Evolutionary conservation across 2,797 vertebrate genomes (phyloP), one percentile per base, ranked within the genome.

Genomic region (Hozukius guyotensis): DNA sequence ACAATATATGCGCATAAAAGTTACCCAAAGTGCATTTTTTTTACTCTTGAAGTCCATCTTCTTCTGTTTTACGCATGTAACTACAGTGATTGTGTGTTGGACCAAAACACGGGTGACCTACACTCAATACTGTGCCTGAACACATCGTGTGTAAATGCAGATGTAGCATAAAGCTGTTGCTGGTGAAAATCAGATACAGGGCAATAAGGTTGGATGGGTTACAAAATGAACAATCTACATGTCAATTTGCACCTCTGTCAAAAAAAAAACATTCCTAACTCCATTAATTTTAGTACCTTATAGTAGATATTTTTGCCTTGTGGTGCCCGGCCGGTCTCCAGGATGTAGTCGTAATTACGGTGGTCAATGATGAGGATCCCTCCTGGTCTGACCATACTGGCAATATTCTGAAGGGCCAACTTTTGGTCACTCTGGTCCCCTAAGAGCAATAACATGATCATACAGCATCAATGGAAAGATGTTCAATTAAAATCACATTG

Each of bases 251-350:
- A 49, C 2, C 22, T 8, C 20, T 53, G 2, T 4, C 20, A n/a
- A 20, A 18, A 66, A 1, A 32, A 7, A 49, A 0, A 1, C 13
- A 4, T 18, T 31, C 6, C 1, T 10, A 53, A 32, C 32, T 38
- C 20, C 25, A 6, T 42, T 8, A 20, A 6, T 1, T 18, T 38
- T 2, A 7, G 12, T 89, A 99, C 98, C 98, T 99, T 98, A 69
- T 99, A 99, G 94, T 99, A 99, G 91, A 99, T 99, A 85, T 99
- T 99, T 93, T 99, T 99, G 57, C 99, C 99, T 1, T 97, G 95
- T 0, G 99, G 99, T 0, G 97, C 98, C 0, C 85, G 94, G 36
- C 99, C 99, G 0, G 98, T 99, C 89, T 97, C 96, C 84, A 99
- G 95, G 86, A 99, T 99, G 92, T 98, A 97, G 93, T 99, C 99